phyloP scores from a whole-genome alignment of 2,797 vertebrate species.

The Crypturellus tataupa region DNA sequence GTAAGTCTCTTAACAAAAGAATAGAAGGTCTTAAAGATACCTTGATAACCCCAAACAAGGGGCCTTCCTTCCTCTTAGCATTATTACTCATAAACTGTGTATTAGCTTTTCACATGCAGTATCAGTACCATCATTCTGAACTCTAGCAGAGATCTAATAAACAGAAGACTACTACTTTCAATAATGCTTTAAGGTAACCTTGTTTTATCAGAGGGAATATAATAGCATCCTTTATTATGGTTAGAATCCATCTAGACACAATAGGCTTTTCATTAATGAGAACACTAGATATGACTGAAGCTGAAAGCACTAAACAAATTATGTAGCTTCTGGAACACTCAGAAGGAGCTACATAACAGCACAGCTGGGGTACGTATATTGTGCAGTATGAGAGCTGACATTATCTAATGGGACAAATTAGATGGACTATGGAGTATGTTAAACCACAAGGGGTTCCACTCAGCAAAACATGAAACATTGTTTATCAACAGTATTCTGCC shows the following conservation, averaged over 20 bases:
- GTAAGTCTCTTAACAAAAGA: not conserved
- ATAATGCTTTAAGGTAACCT: not conserved
- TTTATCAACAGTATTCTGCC: not conserved
- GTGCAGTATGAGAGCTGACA: not conserved
- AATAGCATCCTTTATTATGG: not conserved
- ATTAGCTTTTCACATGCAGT: not conserved
- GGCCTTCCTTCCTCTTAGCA: not conserved
- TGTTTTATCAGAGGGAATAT: not conserved
- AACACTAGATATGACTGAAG: not conserved
- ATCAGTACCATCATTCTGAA: not conserved
- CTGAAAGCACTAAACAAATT: constrained; percentile 46
- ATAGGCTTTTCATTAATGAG: constrained; percentile 47
- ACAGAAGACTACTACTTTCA: not conserved
- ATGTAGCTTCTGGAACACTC: not conserved
- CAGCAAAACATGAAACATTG: not conserved
- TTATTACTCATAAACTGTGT: not conserved
- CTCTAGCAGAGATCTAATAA: constrained; percentile 5
- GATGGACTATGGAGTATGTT: not conserved
- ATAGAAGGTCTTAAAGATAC: not conserved
- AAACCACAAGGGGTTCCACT: not conserved
- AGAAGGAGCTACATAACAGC: constrained; percentile 12
- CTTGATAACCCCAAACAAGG: not conserved
- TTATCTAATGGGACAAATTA: not conserved
- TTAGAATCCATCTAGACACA: not conserved
- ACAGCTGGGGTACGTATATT: not conserved